phyloP scores from a whole-genome alignment of 2,797 vertebrate species.

The Odontamblyopus lacepedii region DNA sequence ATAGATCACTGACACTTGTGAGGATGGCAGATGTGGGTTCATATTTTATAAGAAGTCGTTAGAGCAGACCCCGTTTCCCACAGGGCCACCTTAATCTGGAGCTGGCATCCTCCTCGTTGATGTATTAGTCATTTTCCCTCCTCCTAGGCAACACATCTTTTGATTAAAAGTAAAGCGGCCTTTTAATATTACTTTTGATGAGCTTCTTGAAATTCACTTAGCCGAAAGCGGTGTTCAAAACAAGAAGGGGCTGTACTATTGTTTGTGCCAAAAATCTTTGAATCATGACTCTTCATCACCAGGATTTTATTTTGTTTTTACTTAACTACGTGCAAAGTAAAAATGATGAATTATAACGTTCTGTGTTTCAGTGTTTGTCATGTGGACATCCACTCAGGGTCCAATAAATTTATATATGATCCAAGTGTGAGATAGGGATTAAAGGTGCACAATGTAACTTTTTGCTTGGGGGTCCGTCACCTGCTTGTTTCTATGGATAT shows the following conservation, averaged over 20 bases:
- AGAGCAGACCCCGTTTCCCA: conserved; percentile 42
- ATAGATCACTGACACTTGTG: conserved; percentile 13
- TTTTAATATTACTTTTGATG: conserved; percentile 31
- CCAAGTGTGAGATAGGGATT: background rate
- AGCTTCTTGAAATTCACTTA: conserved; percentile 14
- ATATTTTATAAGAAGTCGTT: conserved; percentile 37
- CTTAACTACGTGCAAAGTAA: background rate
- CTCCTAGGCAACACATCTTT: conserved; percentile 19
- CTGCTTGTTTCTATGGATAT: too few species aligned
- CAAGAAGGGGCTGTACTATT: conserved; percentile 10
- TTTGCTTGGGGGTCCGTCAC: too few species aligned
- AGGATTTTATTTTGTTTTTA: conserved; percentile 21
- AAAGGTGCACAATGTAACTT: too few species aligned
- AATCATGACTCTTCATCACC: conserved; percentile 2
- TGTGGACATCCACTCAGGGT: background rate
- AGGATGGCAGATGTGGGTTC: conserved; percentile 24
- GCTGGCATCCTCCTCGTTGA: conserved; percentile 30
- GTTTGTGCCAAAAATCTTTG: conserved; percentile 2
- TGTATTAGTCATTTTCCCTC: conserved; percentile 19
- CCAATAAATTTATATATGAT: background rate
- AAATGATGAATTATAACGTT: background rate
- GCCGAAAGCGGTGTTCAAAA: conserved; percentile 8
- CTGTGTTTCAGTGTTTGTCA: too few species aligned
- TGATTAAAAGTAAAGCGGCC: conserved; percentile 21
- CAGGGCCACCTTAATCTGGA: conserved; percentile 37